Percentiles rank a stretch among this genome's conserved stretches.
Conservation (phyloP, 2,113 vertebrate genomes). For the Oryctolagus cuniculus region DNA sequence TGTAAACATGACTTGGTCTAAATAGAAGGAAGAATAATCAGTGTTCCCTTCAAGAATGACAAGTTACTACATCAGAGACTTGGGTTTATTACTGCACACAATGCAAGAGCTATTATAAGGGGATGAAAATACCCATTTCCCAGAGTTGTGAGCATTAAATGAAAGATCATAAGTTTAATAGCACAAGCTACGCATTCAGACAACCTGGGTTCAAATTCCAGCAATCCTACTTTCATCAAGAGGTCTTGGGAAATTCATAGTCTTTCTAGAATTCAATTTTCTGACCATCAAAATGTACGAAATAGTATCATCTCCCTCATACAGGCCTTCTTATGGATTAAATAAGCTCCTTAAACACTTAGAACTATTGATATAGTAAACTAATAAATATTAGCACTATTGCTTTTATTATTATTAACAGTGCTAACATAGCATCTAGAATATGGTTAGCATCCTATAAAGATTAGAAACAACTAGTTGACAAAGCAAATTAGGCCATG, state of each 20-base stretch:
- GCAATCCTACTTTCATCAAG: neutral
- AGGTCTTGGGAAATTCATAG: neutral
- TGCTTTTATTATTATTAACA: neutral
- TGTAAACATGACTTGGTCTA: neutral
- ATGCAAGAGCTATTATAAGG: neutral
- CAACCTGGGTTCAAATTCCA: neutral
- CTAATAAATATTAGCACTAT: neutral
- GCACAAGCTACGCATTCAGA: neutral
- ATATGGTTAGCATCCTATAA: neutral
- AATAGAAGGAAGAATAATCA: neutral
- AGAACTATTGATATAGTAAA: neutral
- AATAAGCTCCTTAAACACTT: neutral
- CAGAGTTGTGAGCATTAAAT: neutral
- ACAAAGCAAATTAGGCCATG: neutral
- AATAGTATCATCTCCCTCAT: neutral
- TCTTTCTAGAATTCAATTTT: constrained; percentile 5
- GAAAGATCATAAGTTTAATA: neutral
- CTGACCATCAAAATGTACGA: constrained; percentile 26
- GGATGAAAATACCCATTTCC: neutral
- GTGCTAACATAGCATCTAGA: neutral
- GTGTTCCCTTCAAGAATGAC: neutral
- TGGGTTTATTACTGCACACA: neutral
- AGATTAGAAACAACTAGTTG: neutral
- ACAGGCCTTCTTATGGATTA: neutral
- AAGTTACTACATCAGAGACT: neutral